These are phyloP conservation scores for Drosophila funebris DNA, from an alignment of 1,140 invertebrate species.

Conservation along the genomic window DNA sequence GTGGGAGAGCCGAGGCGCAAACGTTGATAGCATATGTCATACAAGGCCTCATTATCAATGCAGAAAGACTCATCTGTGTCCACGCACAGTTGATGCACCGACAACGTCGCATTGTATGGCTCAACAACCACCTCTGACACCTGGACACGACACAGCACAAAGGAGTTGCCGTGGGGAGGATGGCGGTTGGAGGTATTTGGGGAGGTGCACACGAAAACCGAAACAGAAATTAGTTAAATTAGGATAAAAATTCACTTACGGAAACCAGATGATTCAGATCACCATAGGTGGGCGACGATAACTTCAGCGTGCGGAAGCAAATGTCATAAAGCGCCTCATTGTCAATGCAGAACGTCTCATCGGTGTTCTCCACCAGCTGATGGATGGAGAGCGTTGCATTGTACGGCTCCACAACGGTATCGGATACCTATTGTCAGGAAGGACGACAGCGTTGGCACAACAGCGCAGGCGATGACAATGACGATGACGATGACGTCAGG, in stretches of 20 bases:
- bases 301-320: constrained; percentile 95
- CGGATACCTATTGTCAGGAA: constrained; percentile 87
- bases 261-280: constrained; percentile 93
- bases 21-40: constrained; percentile 88
- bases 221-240: constrained; percentile 69
- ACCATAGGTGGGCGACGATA: constrained; percentile 94
- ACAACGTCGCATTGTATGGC: constrained; percentile 92
- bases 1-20: constrained; percentile 90
- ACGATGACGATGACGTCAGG: background rate
- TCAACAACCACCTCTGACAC: constrained; percentile 90
- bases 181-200: background rate
- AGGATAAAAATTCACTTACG: constrained; percentile 83
- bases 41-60: constrained; percentile 88
- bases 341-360: constrained; percentile 95
- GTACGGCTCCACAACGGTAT: constrained; percentile 95
- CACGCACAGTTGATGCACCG: constrained; percentile 91
- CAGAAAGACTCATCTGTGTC: constrained; percentile 90
- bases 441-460: no score
- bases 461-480: constrained; percentile 2
- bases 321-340: constrained; percentile 97
- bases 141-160: constrained; percentile 75
- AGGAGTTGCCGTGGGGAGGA: background rate
- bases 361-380: constrained; percentile 95
- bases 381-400: constrained; percentile 95
- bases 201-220: constrained; percentile 28